A percentile compares a stretch with the other conserved stretches of the same genome.
Evolutionary conservation across 2,888 invertebrate genomes (phyloP).

Genomic region (Oscheius sp.): DNA sequence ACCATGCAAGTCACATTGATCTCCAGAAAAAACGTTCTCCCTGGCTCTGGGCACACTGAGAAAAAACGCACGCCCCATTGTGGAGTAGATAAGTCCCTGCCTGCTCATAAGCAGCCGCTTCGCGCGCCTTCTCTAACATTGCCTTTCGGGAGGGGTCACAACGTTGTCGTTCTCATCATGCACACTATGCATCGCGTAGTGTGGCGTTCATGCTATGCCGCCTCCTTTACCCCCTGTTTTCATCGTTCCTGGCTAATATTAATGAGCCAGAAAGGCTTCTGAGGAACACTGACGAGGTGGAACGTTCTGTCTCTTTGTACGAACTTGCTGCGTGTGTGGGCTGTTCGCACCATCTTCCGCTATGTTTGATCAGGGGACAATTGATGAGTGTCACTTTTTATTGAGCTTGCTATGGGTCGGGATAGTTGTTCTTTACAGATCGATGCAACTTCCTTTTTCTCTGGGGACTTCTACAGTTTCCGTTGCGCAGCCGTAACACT

Average conservation of each 20-base stretch:
- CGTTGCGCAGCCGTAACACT: too few species aligned
- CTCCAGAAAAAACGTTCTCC: constrained; percentile 32
- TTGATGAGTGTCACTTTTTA: constrained; percentile 38
- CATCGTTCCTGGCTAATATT: constrained; percentile 1
- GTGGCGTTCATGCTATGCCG: background rate
- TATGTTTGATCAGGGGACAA: constrained; percentile 38
- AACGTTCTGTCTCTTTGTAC: constrained; percentile 27
- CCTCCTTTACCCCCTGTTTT: constrained; percentile 3
- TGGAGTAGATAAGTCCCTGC: constrained; percentile 38
- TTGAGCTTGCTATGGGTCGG: constrained; percentile 33
- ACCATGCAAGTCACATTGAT: constrained; percentile 37
- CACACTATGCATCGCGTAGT: constrained; percentile 7
- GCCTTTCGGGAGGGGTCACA: background rate
- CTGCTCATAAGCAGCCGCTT: constrained; percentile 36
- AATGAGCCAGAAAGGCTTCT: constrained; percentile 2
- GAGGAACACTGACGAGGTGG: constrained; percentile 2
- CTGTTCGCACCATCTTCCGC: constrained; percentile 36
- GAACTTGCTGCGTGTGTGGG: constrained; percentile 32
- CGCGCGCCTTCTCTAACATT: constrained; percentile 25
- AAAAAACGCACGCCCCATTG: constrained; percentile 37
- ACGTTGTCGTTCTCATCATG: background rate
- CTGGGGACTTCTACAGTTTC: too few species aligned
- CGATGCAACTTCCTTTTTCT: too few species aligned
- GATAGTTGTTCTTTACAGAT: constrained; percentile 18
- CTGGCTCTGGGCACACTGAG: constrained; percentile 15